Conservation (phyloP, 2,797 vertebrate species). For the Phrynocephalus guinanensis region DNA sequence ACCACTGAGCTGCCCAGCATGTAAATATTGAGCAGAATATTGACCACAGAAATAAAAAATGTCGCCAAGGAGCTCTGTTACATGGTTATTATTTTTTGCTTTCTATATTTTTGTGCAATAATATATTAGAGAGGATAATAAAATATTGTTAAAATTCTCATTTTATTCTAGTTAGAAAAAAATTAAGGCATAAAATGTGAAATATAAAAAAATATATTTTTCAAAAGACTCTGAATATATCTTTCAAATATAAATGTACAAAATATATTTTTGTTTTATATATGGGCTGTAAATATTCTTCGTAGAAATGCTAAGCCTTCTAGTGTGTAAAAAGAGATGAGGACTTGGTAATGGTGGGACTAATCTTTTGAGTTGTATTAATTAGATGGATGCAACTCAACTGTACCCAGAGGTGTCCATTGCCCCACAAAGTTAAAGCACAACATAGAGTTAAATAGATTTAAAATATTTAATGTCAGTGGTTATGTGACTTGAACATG, state of each 20-base stretch:
- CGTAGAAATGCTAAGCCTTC: background rate
- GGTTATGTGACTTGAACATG: background rate
- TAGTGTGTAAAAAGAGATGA: background rate
- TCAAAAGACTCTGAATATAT: background rate
- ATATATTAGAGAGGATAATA: background rate
- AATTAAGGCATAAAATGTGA: background rate
- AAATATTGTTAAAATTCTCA: background rate
- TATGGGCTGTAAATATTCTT: background rate
- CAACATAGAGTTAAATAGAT: background rate
- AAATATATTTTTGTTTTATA: background rate
- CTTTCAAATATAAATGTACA: background rate
- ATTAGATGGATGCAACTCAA: background rate
- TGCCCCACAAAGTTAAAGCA: background rate
- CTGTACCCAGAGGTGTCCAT: background rate
- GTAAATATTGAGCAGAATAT: too few species aligned
- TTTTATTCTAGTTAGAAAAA: background rate
- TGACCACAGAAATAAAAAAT: background rate
- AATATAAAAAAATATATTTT: background rate
- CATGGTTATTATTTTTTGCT: background rate
- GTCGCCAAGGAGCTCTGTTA: background rate
- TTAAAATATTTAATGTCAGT: background rate
- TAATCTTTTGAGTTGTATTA: background rate
- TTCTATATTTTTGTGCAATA: background rate
- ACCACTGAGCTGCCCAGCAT: too few species aligned
- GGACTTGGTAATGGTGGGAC: background rate